These are phyloP conservation scores for Helostoma temminkii DNA, from an alignment of 2,797 vertebrate genomes.

Conservation along the genomic window DNA sequence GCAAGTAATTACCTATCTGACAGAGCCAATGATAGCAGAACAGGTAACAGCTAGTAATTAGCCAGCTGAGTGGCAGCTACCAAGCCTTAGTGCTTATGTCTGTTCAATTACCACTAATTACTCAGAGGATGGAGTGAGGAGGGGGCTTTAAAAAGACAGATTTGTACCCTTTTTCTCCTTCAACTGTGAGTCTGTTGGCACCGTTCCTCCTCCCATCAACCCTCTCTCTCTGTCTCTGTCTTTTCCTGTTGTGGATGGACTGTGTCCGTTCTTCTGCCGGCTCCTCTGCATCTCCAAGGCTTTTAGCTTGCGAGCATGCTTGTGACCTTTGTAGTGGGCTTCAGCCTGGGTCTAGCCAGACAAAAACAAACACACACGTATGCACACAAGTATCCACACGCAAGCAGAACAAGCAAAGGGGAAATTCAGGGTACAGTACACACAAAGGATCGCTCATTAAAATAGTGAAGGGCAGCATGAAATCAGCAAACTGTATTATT, in stretches of 20 bases:
- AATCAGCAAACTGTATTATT: conserved; percentile 57
- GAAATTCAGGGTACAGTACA: conserved; percentile 39
- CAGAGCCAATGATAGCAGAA: conserved; percentile 67
- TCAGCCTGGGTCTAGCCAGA: conserved; percentile 92
- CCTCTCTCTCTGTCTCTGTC: conserved; percentile 48
- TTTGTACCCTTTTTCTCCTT: conserved; percentile 72
- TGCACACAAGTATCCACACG: conserved; percentile 23
- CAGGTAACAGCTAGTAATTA: conserved; percentile 79
- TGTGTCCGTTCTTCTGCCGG: conserved; percentile 65
- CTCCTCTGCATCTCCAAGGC: conserved; percentile 89
- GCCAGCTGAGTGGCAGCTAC: conserved; percentile 70
- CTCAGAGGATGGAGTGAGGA: conserved; percentile 27
- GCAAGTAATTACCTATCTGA: conserved; percentile 71
- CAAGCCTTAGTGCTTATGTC: conserved; percentile 56
- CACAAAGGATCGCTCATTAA: conserved; percentile 39
- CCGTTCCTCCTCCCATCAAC: conserved; percentile 38
- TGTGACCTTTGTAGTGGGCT: conserved; percentile 98
- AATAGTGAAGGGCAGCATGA: conserved; percentile 51
- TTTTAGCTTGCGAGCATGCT: conserved; percentile 93
- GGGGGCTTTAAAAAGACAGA: conserved; percentile 31
- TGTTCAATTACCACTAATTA: conserved; percentile 72
- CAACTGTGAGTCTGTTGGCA: conserved; percentile 42
- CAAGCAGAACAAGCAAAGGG: conserved; percentile 20
- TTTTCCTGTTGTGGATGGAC: conserved; percentile 37
- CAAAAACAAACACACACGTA: conserved; percentile 25